A percentile compares a stretch with the other conserved stretches of the same genome.
phyloP scores from a whole-genome alignment of 1,140 invertebrate genomes.

The Sarcophaga bullata region DNA sequence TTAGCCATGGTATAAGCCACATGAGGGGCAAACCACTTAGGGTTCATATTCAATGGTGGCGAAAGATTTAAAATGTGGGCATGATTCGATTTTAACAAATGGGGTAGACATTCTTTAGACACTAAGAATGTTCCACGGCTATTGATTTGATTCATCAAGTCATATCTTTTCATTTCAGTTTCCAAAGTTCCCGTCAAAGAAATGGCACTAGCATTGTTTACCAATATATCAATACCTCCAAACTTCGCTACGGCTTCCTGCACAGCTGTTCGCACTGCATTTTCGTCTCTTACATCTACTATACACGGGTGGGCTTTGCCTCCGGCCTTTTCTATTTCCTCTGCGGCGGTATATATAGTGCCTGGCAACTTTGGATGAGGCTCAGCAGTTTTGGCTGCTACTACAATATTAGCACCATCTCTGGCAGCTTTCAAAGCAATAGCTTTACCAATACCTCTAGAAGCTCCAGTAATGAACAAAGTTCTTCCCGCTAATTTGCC shows the following conservation, averaged over 20 bases:
- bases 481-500: conserved; percentile 83
- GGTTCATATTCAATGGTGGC: conserved; percentile 91
- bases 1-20: conserved; percentile 99
- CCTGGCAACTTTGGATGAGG: conserved; percentile 97
- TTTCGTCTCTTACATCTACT: conserved; percentile 93
- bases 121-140: conserved; percentile 91
- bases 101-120: conserved; percentile 92
- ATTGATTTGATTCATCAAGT: conserved; percentile 94
- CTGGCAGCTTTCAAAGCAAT: conserved; percentile 93
- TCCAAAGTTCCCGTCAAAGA: conserved; percentile 84
- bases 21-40: conserved; percentile 92
- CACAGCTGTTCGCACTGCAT: conserved; percentile 84
- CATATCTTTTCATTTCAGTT: conserved; percentile 96
- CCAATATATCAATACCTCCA: conserved; percentile 94
- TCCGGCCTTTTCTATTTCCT: conserved; percentile 86
- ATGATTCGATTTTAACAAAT: conserved; percentile 88
- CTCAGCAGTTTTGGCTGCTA: conserved; percentile 96
- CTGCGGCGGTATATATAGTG: conserved; percentile 95
- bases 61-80: conserved; percentile 97
- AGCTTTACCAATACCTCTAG: conserved; percentile 95
- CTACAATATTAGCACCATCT: conserved; percentile 95
- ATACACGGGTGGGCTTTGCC: conserved; percentile 92
- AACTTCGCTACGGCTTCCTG: conserved; percentile 87
- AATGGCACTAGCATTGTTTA: conserved; percentile 98
- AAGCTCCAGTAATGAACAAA: conserved; percentile 73